Percentiles rank a stretch among this genome's conserved stretches.
Evolutionary conservation across 2,888 invertebrate species (phyloP).

Genomic region (Pinctada fucata): DNA sequence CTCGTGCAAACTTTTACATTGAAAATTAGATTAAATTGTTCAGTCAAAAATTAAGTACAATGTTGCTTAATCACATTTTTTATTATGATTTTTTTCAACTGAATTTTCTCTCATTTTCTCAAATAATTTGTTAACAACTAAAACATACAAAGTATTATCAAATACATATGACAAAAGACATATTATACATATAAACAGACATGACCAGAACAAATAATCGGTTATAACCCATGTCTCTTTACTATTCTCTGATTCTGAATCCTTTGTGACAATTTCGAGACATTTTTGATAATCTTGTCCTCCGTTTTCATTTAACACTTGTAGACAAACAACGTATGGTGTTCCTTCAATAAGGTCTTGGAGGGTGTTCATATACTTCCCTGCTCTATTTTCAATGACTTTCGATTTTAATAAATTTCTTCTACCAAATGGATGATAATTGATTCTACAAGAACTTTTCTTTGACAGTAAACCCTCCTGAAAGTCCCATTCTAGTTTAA

Average conservation of each 20-base stretch:
- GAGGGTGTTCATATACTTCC: conserved; percentile 8
- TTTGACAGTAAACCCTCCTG: not conserved
- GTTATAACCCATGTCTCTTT: not conserved
- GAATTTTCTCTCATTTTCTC: not conserved
- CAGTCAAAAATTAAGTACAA: too few species aligned
- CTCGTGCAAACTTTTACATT: too few species aligned
- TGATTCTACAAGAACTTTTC: not conserved
- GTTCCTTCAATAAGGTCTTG: conserved; percentile 5
- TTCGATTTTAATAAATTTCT: not conserved
- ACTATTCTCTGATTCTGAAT: too few species aligned
- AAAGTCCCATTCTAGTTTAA: conserved; percentile 24
- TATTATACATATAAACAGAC: not conserved
- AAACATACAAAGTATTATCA: not conserved
- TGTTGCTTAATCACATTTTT: too few species aligned
- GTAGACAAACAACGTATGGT: conserved; percentile 25
- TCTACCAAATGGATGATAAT: conserved; percentile 25
- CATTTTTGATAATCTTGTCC: conserved; percentile 5
- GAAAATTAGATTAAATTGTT: too few species aligned
- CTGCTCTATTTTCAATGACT: not conserved
- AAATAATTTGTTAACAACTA: not conserved
- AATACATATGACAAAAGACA: not conserved
- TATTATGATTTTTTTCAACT: not conserved
- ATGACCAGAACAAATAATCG: not conserved
- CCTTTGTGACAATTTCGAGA: conserved; percentile 19
- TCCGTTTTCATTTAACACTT: not conserved